Percentiles rank a stretch among this genome's conserved stretches.
Conservation (phyloP, 2,888 invertebrate species). For the Melieria crassipennis region DNA sequence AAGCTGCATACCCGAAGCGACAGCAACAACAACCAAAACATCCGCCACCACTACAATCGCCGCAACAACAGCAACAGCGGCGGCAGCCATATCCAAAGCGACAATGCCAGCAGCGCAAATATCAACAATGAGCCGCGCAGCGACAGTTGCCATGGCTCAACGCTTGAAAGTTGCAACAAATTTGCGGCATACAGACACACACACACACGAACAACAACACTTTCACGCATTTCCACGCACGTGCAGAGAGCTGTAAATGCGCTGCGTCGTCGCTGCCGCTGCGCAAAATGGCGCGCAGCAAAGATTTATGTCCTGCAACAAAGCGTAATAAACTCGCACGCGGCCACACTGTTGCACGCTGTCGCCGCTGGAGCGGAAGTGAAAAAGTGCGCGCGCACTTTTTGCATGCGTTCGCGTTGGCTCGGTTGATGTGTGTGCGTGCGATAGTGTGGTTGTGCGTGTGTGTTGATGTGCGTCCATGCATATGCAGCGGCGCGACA, state of each 20-base stretch:
- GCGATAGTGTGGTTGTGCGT: background rate
- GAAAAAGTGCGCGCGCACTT: background rate
- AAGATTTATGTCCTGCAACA: constrained; percentile 31
- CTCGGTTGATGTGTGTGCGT: background rate
- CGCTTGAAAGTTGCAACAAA: too few species aligned
- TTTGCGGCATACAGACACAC: background rate
- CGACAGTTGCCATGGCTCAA: too few species aligned
- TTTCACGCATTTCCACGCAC: constrained; percentile 6
- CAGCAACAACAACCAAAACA: too few species aligned
- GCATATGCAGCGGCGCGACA: constrained; percentile 32
- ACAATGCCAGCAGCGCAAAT: too few species aligned
- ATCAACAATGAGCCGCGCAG: too few species aligned
- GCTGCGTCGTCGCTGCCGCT: background rate
- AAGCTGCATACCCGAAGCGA: too few species aligned
- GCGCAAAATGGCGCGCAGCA: background rate
- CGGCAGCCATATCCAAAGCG: too few species aligned
- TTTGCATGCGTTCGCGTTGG: background rate
- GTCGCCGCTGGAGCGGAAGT: background rate
- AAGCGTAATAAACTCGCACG: constrained; percentile 32
- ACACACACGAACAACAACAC: background rate
- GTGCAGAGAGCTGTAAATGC: background rate
- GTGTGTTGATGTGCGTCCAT: background rate
- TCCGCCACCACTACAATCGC: too few species aligned
- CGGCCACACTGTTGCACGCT: background rate
- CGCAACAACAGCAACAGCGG: too few species aligned